These are phyloP conservation scores for Anoplius nigerrimus DNA, from an alignment of 2,888 invertebrate species.

Conservation along the genomic window DNA sequence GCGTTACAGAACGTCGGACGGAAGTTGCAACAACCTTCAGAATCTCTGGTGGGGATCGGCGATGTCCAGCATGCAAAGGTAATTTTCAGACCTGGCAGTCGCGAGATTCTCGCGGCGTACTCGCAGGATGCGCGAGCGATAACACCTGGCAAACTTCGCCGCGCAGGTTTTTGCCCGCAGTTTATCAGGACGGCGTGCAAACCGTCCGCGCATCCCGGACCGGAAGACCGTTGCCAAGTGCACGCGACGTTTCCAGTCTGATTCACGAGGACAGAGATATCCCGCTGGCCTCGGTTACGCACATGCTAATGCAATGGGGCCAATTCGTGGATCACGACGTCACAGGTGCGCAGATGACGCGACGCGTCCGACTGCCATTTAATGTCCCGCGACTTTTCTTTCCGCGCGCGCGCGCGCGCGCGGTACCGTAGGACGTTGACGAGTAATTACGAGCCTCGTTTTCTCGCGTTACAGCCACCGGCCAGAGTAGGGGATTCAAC, in stretches of 20 bases:
- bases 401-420: no score
- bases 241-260: conserved; percentile 84
- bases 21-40: conserved; percentile 90
- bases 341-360: conserved; percentile 75
- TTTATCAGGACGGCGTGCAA: conserved; percentile 86
- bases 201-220: conserved; percentile 79
- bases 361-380: neutral
- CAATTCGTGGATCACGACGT: conserved; percentile 94
- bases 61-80: conserved; percentile 85
- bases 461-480: conserved; percentile 81
- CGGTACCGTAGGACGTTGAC: neutral
- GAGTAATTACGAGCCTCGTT: neutral
- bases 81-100: neutral
- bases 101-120: neutral
- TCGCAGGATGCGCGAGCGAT: neutral
- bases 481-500: conserved; percentile 86
- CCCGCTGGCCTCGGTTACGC: conserved; percentile 82
- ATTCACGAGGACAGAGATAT: conserved; percentile 81
- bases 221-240: conserved; percentile 83
- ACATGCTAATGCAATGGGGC: conserved; percentile 94
- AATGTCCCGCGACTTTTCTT: no score
- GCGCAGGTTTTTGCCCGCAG: conserved; percentile 84
- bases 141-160: neutral
- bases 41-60: conserved; percentile 88
- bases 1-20: conserved; percentile 89